Base-by-base conservation (phyloP, 2,113 vertebrate species). In the Bubo bubo region DNA sequence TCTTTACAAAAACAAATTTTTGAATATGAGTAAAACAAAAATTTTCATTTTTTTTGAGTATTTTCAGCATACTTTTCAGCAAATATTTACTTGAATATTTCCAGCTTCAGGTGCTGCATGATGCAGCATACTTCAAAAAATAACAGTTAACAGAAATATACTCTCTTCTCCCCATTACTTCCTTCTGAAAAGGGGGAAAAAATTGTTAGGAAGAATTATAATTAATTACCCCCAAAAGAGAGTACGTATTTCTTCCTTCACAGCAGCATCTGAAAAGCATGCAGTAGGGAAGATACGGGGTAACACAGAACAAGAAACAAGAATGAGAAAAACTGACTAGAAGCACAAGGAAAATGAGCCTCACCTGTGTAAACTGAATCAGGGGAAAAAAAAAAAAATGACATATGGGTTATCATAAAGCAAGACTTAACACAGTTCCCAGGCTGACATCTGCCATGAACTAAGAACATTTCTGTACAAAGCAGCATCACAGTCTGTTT, bases 251-350 rank as follows among this genome's bases (percentile, higher is more conserved):
- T 76, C 10, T 80, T 83, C 39, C 34, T 79, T 68, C 4, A 7
- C 27, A 79, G 47, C 8, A 86, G 20, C 22, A 86, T 22, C 26
- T 76, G 49, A 84, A 89, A 85, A 82, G 27, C n/a, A 74, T 6
- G 5, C 59, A 73, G 18, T 26, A 37, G 15, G 39, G 41, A 84
- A 74, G 14, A 52, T 20, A 74, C 0, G 0, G 35, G 28, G 5
- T 49, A 71, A 66, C 5, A 43, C 6, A 55, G 16, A 67, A 27
- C 4, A 76, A 76, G 8, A 49, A 67, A 27, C 4, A 76, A 76
- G 8, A 49, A 67, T 37, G 53, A 20, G 37, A 73, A 47, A 28
- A 76, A 72, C 3, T 18, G 5, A 55, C 39, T 20, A 82, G 45
- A 82, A 45, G 27, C 11, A 79, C 18, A 52, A 43, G 15, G 26